phyloP scores from a whole-genome alignment of 1,140 invertebrate genomes.

The Brachionus rotundiformis region DNA sequence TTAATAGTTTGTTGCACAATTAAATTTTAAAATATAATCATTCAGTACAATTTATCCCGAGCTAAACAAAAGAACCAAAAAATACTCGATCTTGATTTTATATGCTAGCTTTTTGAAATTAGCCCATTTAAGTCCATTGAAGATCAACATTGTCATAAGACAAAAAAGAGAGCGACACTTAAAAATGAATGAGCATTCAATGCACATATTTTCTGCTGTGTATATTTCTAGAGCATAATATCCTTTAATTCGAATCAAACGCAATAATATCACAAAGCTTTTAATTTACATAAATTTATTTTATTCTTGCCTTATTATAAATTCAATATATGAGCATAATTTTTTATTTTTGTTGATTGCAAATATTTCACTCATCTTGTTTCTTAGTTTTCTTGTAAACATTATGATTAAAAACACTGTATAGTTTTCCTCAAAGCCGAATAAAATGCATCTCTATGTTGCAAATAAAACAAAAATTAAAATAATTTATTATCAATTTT shows the following conservation, averaged over 20 bases:
- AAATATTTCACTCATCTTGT: neutral
- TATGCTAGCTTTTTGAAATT: too few relatives aligned
- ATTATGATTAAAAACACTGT: slow-evolving; percentile 10
- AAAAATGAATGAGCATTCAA: neutral
- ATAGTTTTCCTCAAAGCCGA: neutral
- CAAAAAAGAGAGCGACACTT: neutral
- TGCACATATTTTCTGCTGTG: neutral
- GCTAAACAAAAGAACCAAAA: too few relatives aligned
- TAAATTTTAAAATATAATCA: too few relatives aligned
- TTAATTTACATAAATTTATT: slow-evolving; percentile 7
- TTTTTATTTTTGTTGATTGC: neutral
- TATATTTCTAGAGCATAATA: neutral
- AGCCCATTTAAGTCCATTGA: too few relatives aligned
- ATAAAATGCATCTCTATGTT: neutral
- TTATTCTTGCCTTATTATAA: neutral
- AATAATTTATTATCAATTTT: slow-evolving; percentile 6
- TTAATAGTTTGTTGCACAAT: too few relatives aligned
- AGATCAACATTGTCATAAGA: neutral
- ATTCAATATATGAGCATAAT: slow-evolving; percentile 11
- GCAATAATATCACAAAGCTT: neutral
- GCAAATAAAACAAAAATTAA: neutral
- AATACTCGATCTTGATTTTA: too few relatives aligned
- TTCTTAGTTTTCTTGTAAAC: neutral
- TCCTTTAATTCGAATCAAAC: neutral
- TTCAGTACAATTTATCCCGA: too few relatives aligned